Conservation (phyloP, 2,113 vertebrate genomes). For the Bolborhynchus lineola region DNA sequence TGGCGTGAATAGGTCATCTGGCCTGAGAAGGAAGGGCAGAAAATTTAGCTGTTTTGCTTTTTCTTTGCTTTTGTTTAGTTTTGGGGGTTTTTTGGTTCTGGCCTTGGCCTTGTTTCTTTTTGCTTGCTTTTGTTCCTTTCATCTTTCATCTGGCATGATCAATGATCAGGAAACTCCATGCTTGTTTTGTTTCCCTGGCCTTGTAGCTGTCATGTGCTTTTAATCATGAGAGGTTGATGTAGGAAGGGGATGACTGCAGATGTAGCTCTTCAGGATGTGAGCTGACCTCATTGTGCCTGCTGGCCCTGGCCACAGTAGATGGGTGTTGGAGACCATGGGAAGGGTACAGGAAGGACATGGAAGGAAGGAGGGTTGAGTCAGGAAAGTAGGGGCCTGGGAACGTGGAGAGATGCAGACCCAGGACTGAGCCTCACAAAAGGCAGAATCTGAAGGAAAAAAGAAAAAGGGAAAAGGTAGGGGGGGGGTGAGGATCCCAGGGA, state of each 20-base stretch:
- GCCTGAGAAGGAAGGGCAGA: neutral
- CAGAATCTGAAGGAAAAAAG: neutral
- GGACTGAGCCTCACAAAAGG: neutral
- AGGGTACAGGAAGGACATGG: neutral
- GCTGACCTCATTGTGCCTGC: neutral
- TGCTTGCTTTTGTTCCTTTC: neutral
- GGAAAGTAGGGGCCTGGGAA: neutral
- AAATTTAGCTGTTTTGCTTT: neutral
- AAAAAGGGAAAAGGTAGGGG: neutral
- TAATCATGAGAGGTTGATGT: neutral
- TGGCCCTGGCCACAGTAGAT: neutral
- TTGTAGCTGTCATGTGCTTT: slow-evolving; percentile 33
- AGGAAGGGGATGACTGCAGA: neutral
- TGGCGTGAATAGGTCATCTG: neutral
- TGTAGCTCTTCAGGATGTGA: neutral
- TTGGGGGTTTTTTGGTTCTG: neutral
- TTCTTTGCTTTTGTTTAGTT: neutral
- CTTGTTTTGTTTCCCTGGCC: slow-evolving; percentile 17
- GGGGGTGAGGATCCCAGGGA: neutral
- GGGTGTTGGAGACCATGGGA: neutral
- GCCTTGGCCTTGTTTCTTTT: neutral
- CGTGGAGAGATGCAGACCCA: neutral
- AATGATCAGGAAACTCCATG: neutral
- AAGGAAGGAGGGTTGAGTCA: neutral
- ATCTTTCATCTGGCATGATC: neutral